phyloP scores from a whole-genome alignment of 2,113 vertebrate genomes.

The Rhinoderma darwinii region DNA sequence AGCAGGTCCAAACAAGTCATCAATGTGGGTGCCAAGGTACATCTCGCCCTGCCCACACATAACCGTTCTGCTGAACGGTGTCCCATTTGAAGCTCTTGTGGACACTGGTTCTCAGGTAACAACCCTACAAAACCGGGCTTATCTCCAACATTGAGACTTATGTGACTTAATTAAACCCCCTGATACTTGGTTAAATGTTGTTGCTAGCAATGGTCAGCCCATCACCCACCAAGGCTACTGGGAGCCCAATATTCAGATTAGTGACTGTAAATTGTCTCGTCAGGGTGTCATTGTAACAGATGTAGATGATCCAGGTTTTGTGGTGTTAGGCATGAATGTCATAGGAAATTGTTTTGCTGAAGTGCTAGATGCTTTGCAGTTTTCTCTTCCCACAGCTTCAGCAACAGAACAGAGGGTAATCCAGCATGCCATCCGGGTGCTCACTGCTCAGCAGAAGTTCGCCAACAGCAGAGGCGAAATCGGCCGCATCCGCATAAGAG shows the following conservation, averaged over 20 bases:
- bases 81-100: no score
- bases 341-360: not conserved
- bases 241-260: not conserved
- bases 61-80: no score
- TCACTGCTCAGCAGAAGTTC: not conserved
- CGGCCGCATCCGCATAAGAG: not conserved
- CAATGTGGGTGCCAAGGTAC: no score
- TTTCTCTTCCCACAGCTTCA: not conserved
- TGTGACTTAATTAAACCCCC: no score
- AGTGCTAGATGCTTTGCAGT: no score
- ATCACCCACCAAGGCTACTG: not conserved
- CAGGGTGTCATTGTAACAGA: not conserved
- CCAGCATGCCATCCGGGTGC: not conserved
- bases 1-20: no score
- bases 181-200: not conserved
- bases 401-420: not conserved
- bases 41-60: no score
- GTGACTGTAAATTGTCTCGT: not conserved
- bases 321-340: not conserved
- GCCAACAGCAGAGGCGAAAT: not conserved
- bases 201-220: not conserved
- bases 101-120: no score
- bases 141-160: no score
- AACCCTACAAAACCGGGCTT: no score
- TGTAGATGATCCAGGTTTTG: not conserved